phyloP scores from a whole-genome alignment of 2,797 vertebrate genomes.

The Amblyraja radiata region DNA sequence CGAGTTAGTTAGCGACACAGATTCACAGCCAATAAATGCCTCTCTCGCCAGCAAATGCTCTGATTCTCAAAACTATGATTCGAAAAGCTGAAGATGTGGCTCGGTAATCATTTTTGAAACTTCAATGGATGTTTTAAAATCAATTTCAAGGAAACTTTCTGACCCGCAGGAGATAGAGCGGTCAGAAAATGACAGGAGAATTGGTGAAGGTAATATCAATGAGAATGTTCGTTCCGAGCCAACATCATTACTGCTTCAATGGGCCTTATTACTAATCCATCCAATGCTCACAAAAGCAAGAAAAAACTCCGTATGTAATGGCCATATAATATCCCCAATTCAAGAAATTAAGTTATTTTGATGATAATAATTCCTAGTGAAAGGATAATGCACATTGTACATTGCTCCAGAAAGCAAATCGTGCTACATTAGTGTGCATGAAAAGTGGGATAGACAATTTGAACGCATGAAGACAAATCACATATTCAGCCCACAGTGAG shows the following conservation, averaged over 20 bases:
- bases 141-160: neutral
- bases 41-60: neutral
- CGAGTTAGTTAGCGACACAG: neutral
- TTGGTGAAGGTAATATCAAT: neutral
- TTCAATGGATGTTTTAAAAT: neutral
- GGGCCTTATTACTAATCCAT: neutral
- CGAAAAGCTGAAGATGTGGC: neutral
- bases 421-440: neutral
- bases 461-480: neutral
- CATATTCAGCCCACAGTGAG: neutral
- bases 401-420: constrained; percentile 21
- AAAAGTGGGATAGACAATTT: neutral
- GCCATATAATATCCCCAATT: neutral
- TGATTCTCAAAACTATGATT: neutral
- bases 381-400: neutral
- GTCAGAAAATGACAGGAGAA: neutral
- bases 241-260: constrained; percentile 13
- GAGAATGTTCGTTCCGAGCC: neutral
- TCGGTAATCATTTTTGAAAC: neutral
- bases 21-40: neutral
- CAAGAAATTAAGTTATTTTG: constrained; percentile 7
- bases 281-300: neutral
- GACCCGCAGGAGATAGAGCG: neutral
- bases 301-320: neutral
- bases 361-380: neutral